phyloP scores from a whole-genome alignment of 2,797 vertebrate species.

The Parambassis ranga region DNA sequence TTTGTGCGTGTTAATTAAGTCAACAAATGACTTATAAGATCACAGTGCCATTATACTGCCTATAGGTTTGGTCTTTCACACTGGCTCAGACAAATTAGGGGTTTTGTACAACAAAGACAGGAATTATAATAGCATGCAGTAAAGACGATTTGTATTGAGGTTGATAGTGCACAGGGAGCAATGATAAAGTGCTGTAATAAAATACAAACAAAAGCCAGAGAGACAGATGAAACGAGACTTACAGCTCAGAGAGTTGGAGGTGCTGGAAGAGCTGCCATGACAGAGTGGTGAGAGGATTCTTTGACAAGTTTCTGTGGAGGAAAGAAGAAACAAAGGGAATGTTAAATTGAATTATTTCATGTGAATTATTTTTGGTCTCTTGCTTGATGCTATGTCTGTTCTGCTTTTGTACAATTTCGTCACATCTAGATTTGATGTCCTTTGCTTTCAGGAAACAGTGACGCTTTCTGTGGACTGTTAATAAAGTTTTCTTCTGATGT shows the following conservation, averaged over 20 bases:
- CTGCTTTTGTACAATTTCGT: neutral
- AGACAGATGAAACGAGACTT: constrained; percentile 80
- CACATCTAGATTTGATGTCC: neutral
- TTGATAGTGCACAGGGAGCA: constrained; percentile 32
- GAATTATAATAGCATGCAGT: constrained; percentile 48
- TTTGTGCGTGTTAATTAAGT: constrained; percentile 74
- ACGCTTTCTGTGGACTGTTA: neutral
- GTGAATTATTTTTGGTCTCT: neutral
- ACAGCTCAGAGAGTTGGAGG: constrained; percentile 96
- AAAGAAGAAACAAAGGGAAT: constrained; percentile 33
- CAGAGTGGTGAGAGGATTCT: constrained; percentile 93
- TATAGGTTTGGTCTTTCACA: constrained; percentile 57
- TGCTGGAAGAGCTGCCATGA: constrained; percentile 99
- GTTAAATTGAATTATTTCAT: constrained; percentile 17
- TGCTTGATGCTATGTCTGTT: constrained; percentile 11
- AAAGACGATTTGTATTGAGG: constrained; percentile 54
- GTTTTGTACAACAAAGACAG: constrained; percentile 60
- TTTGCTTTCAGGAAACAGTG: constrained; percentile 15
- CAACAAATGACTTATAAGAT: constrained; percentile 69
- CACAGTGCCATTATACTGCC: constrained; percentile 30
- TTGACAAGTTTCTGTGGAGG: constrained; percentile 91
- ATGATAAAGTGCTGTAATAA: constrained; percentile 66
- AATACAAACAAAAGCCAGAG: constrained; percentile 57
- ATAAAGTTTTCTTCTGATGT: too few species aligned
- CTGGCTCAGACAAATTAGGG: constrained; percentile 55